A percentile compares a stretch with the other conserved stretches of the same genome.
These are phyloP conservation scores for Litoditis marina DNA, from an alignment of 2,888 invertebrate species.

Conservation along the genomic window DNA sequence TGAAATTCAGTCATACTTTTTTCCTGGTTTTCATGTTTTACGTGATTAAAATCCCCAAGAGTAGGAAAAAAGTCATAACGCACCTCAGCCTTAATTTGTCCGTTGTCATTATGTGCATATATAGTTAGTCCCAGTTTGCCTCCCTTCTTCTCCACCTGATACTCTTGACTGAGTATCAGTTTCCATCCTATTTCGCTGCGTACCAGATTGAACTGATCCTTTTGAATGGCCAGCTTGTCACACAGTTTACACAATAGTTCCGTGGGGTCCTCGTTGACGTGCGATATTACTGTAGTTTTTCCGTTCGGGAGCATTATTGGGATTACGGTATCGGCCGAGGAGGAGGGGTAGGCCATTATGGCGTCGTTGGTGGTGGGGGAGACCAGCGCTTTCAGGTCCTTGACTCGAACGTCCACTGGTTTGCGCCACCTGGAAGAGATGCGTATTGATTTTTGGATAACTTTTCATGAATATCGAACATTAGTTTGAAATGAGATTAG, in stretches of 20 bases:
- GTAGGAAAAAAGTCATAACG: background rate
- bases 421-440: conserved; percentile 39
- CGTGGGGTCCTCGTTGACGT: conserved; percentile 5
- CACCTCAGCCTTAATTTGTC: conserved; percentile 37
- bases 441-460: too few species aligned
- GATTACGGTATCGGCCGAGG: conserved; percentile 5
- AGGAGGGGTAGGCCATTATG: conserved; percentile 7
- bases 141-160: conserved; percentile 34
- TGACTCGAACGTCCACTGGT: conserved; percentile 24
- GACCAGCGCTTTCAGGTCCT: conserved; percentile 17
- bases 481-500: too few species aligned
- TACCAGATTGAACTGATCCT: conserved; percentile 16
- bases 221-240: conserved; percentile 12
- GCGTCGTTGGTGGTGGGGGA: background rate
- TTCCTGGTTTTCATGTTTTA: background rate
- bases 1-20: background rate
- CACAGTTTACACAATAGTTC: conserved; percentile 14
- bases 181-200: conserved; percentile 3
- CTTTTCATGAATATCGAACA: too few species aligned
- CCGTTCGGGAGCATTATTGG: conserved; percentile 21
- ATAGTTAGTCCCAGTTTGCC: conserved; percentile 40
- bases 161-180: conserved; percentile 26
- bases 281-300: conserved; percentile 12
- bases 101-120: conserved; percentile 42
- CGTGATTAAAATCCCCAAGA: background rate